Base-by-base conservation (phyloP, 2,888 invertebrate genomes). In the Folsomia manolachei region DNA sequence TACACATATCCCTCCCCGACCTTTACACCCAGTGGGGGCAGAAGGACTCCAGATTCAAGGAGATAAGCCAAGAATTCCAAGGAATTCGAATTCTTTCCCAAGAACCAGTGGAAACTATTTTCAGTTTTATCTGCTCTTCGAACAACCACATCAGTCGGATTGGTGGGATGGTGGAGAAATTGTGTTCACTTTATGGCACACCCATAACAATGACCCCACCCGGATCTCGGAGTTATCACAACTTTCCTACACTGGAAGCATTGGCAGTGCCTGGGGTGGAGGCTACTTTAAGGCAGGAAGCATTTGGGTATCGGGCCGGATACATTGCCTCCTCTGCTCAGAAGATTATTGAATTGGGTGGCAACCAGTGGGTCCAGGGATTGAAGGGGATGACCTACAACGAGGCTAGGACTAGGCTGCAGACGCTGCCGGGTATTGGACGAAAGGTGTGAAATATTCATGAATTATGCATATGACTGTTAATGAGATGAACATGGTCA, bases 81-180 rank as follows among this genome's bases (percentile, higher is more conserved):
- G 96, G 96, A 0, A 91, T 98, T n/a, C 88, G 98, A 81, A 92
- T 98, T 82, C 85, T 99, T 63, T 85, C 89, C 70, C 98, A 98
- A 83, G 93, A 97, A 81, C 91, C 95, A 0, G 87, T 93, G 0
- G 98, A 99, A 84, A 97, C 94, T 85, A 86, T 97, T 14, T 92
- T 99, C 83, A 91, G 95, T 11, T 98, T 98, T 83, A 96, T 98
- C 81, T 98, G 97, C 84, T 97, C 97, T 69, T 94, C 97, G 73
- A 98, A 98, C 83, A 99, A 99, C 84, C 91, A 98, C 83, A 97
- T 98, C 80, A 14, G 39, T 39, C 39, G 97, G 81, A 97, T 97
- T 82, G 91, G 92, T 23, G 87, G 88, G 62, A 93, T 98, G 94
- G 92, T 98, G 19, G 92, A 96, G 82, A 94, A 93, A 83, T 83